Percentiles rank a stretch among this genome's conserved stretches.
These are phyloP conservation scores for Upupa epops DNA, from an alignment of 2,113 vertebrate genomes.

Conservation along the genomic window DNA sequence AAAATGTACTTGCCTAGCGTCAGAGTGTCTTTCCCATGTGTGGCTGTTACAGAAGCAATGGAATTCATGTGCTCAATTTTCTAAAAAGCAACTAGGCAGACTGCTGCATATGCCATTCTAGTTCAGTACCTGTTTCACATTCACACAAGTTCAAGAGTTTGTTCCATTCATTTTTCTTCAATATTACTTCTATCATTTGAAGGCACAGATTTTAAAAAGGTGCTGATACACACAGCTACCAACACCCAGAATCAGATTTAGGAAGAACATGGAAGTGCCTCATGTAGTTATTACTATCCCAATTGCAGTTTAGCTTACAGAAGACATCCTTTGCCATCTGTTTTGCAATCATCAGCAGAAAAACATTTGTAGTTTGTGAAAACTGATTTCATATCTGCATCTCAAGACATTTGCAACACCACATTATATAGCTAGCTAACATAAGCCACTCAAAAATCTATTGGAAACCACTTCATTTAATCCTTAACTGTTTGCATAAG, in stretches of 20 bases:
- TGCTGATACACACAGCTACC: background rate
- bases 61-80: background rate
- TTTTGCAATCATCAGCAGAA: background rate
- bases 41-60: rapidly evolving
- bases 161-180: background rate
- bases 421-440: background rate
- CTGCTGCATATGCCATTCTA: background rate
- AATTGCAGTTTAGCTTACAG: background rate
- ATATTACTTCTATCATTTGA: rapidly evolving
- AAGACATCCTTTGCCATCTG: background rate
- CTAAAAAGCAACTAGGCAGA: background rate
- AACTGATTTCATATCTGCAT: background rate
- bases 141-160: background rate
- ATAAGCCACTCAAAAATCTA: background rate
- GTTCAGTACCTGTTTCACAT: background rate
- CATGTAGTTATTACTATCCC: background rate
- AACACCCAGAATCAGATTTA: background rate
- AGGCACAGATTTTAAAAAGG: background rate
- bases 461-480: background rate
- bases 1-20: background rate
- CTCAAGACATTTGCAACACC: background rate
- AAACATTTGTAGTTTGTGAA: background rate
- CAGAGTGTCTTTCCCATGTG: background rate
- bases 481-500: background rate
- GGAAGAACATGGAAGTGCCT: too few species aligned